Conservation (phyloP, 1,140 invertebrate species). For the Trichonephila clavata region DNA sequence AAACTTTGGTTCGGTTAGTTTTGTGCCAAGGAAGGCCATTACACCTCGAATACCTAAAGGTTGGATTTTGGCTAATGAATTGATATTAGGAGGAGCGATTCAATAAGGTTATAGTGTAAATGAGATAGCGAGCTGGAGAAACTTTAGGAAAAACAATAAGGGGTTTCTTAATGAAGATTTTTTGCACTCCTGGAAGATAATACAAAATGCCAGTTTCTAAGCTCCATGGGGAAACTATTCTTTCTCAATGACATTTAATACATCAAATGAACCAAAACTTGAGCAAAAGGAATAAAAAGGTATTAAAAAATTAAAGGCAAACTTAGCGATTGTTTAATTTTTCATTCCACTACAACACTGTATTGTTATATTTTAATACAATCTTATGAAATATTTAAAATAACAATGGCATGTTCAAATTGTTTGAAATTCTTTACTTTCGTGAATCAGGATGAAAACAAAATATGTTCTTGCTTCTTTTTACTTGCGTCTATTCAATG, state of each 20-base stretch:
- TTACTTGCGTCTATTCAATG: too few relatives aligned
- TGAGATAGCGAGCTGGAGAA: constrained; percentile 27
- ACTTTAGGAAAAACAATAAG: constrained; percentile 8
- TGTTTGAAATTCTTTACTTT: too few relatives aligned
- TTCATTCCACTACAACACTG: too few relatives aligned
- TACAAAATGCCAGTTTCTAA: not conserved
- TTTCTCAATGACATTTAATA: not conserved
- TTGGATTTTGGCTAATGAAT: constrained; percentile 61
- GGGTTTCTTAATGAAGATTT: not conserved
- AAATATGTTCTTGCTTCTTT: too few relatives aligned
- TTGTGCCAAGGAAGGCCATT: not conserved
- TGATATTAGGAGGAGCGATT: constrained; percentile 43
- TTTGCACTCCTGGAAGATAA: not conserved
- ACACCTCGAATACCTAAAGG: constrained; percentile 7
- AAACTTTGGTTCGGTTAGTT: constrained; percentile 57
- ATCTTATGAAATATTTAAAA: too few relatives aligned
- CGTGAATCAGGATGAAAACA: too few relatives aligned
- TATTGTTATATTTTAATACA: too few relatives aligned
- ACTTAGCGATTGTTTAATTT: too few relatives aligned
- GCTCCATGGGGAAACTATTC: not conserved
- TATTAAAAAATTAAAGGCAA: too few relatives aligned
- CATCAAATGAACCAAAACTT: too few relatives aligned
- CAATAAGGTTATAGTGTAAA: constrained; percentile 45
- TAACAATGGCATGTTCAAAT: too few relatives aligned
- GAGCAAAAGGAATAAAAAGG: too few relatives aligned